Conservation (phyloP, 1,140 invertebrate genomes). For the Drosophila pruinosa region DNA sequence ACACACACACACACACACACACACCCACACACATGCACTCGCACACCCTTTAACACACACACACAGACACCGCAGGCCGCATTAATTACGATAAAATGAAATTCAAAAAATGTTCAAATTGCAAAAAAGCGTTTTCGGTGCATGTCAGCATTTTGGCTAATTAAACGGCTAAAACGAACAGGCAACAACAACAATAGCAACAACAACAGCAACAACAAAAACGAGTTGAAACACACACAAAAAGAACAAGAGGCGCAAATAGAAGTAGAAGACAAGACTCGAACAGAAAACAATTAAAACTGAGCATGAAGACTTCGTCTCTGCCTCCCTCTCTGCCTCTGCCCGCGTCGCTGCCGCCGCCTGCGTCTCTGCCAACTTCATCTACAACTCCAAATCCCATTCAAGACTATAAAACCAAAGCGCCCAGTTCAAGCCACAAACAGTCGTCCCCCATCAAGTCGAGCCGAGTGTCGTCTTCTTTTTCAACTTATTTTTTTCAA, state of each 20-base stretch:
- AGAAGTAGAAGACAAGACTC: constrained; percentile 29
- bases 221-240: not conserved
- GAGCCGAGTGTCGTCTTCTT: not conserved
- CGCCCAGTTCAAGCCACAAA: constrained; percentile 26
- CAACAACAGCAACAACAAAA: constrained; percentile 11
- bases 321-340: too few species aligned
- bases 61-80: not conserved
- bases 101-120: constrained; percentile 40
- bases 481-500: not conserved
- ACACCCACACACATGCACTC: not conserved
- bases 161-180: constrained; percentile 52
- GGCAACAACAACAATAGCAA: not conserved
- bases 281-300: constrained; percentile 73
- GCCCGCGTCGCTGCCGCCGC: too few species aligned
- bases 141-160: constrained; percentile 65
- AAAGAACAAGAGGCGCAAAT: constrained; percentile 2
- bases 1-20: not conserved
- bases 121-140: constrained; percentile 52
- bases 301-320: constrained; percentile 35
- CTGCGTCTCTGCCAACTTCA: too few species aligned
- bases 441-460: constrained; percentile 40
- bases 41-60: not conserved
- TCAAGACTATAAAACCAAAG: constrained; percentile 65
- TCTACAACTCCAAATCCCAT: too few species aligned
- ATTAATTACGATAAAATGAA: constrained; percentile 24